A percentile compares a stretch with the other conserved stretches of the same genome.
These are phyloP conservation scores for Chromobotia macracanthus DNA, from an alignment of 2,797 vertebrate species.

Conservation along the genomic window DNA sequence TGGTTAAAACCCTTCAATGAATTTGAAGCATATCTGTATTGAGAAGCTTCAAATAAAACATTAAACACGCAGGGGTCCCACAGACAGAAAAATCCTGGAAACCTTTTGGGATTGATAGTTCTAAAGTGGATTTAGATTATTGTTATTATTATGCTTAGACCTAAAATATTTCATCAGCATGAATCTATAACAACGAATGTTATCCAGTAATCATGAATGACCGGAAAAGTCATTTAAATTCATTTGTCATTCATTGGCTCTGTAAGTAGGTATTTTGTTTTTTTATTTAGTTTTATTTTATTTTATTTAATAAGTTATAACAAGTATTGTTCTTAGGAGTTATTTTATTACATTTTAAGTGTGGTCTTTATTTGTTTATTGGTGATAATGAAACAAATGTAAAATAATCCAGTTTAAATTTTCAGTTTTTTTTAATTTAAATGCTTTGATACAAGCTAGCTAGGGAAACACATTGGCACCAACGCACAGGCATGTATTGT, in stretches of 20 bases:
- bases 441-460: background rate
- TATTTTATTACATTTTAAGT: too few relatives aligned
- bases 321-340: too few relatives aligned
- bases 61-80: too few relatives aligned
- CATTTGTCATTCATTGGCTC: background rate
- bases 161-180: background rate
- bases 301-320: too few relatives aligned
- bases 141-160: background rate
- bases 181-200: background rate
- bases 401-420: background rate
- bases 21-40: background rate
- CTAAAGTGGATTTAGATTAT: background rate
- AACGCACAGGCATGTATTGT: background rate
- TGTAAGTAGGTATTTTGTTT: too few relatives aligned
- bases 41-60: too few relatives aligned
- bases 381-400: too few relatives aligned
- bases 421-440: background rate
- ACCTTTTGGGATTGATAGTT: background rate
- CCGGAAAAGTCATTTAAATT: background rate
- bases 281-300: too few relatives aligned
- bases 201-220: too few relatives aligned
- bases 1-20: too few relatives aligned
- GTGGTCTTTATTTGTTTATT: too few relatives aligned
- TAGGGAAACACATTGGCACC: slow-evolving; percentile 17
- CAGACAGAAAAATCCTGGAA: too few relatives aligned